Evolutionary conservation across 2,888 invertebrate species (phyloP).

Genomic region (Lathronympha strigana): DNA sequence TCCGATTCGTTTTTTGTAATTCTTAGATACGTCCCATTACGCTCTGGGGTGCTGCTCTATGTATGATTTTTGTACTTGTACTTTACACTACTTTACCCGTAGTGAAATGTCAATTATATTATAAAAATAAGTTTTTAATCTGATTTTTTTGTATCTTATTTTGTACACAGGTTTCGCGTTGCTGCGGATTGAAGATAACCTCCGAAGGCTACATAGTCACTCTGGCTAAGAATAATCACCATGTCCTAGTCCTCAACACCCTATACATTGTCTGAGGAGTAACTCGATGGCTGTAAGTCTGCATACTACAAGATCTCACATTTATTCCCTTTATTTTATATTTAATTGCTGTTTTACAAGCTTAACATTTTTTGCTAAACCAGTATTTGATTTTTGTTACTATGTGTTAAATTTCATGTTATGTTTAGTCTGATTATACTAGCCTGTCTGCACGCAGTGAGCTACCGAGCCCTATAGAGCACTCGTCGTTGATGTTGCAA

Average conservation of each 20-base stretch:
- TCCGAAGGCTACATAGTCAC: constrained; percentile 98
- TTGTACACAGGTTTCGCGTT: constrained; percentile 94
- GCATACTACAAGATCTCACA: constrained; percentile 84
- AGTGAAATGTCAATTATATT: no score
- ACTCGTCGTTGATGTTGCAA: constrained; percentile 64
- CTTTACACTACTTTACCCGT: no score
- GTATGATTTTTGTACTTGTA: no score
- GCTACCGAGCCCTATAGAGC: constrained; percentile 63
- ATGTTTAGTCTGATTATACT: constrained; percentile 73
- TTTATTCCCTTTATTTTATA: constrained; percentile 84
- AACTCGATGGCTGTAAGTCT: constrained; percentile 83
- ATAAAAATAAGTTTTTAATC: no score
- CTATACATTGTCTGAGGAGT: constrained; percentile 94
- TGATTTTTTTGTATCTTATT: background rate
- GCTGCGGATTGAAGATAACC: constrained; percentile 98
- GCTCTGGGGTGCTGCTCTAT: no score
- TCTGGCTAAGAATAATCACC: constrained; percentile 99
- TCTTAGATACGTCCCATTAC: no score
- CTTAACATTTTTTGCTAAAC: constrained; percentile 82
- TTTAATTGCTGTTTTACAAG: constrained; percentile 83
- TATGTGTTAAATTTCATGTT: constrained; percentile 78
- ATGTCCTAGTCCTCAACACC: constrained; percentile 97
- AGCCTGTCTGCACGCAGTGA: constrained; percentile 72
- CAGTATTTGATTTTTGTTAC: constrained; percentile 83
- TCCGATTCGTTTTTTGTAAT: no score